Evolutionary conservation across 2,888 invertebrate species (phyloP), one percentile per base, ranked within the genome.

Genomic region (Cryptophagus acutangulus): DNA sequence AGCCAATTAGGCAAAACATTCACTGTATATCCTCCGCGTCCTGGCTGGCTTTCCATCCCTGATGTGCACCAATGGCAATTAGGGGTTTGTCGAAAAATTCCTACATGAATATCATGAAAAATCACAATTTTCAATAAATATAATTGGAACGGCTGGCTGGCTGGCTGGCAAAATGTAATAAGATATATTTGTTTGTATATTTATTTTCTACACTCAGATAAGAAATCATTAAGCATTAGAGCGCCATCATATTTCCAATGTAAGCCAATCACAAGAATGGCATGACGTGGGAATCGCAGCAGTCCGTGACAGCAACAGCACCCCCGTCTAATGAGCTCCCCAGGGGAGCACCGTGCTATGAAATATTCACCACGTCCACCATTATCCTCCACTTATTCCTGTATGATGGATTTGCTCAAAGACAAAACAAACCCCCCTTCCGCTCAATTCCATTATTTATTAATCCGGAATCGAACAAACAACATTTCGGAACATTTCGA

Each of bases 291-390:
- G 58, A 60, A 60, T 59, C 53, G 57, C 58, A 53, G 55, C 58
- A 58, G 31, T 31, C 57, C 52, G 55, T 53, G 59, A 58, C 57
- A 53, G 55, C 42, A 39, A 8, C n/a, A 44, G 52, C 52, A 43
- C 55, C 55, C 53, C 54, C 50, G n/a, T 55, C 54, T 58, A 55
- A 55, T 55, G 54, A 58, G 55, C 55, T 54, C 52, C 54, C 55
- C 53, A 41, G 52, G 57, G 55, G 50, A 50, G 43, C 14, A 4
- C 14, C 12, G 14, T 6, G 42, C 44, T 54, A 61, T 59, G 54
- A 61, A 62, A 61, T 62, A 60, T 61, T 61, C 56, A 61, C 60
- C 58, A 51, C 51, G 52, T 53, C 56, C 48, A 57, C 59, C 59
- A 61, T 62, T 62, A 62, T 61, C 54, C 55, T 57, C 54, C 55